These are phyloP conservation scores for Megaustenia siamemsis DNA, from an alignment of 2,888 invertebrate species.

Conservation along the genomic window DNA sequence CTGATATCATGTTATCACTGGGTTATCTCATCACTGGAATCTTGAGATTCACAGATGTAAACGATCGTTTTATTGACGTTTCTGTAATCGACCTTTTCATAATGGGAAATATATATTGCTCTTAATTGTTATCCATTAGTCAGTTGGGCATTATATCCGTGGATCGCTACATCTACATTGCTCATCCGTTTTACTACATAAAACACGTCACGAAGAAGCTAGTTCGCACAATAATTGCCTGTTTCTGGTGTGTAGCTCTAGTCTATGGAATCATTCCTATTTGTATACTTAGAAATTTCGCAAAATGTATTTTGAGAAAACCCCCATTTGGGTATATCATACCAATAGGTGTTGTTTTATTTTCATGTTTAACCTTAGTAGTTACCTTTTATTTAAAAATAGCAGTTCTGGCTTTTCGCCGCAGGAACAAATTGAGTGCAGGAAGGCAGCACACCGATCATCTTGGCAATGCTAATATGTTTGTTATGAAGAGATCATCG, in stretches of 20 bases:
- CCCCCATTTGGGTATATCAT: not conserved
- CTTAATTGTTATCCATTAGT: not conserved
- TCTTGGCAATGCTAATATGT: too few species aligned
- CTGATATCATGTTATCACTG: too few species aligned
- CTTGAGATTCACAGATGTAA: not conserved
- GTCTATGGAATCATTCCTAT: not conserved
- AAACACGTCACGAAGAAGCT: too few species aligned
- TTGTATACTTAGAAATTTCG: not conserved
- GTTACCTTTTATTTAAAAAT: constrained; percentile 5
- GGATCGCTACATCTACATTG: too few species aligned
- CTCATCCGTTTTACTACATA: too few species aligned
- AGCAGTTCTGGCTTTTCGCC: not conserved
- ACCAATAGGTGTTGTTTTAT: not conserved
- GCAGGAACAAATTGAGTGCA: not conserved
- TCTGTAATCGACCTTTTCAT: not conserved
- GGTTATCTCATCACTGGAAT: not conserved
- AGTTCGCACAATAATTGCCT: too few species aligned
- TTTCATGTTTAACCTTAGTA: not conserved
- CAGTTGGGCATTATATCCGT: constrained; percentile 5
- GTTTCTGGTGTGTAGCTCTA: too few species aligned
- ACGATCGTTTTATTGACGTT: not conserved
- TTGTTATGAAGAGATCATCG: too few species aligned
- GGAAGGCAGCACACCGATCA: too few species aligned
- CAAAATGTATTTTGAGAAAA: not conserved
- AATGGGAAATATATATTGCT: not conserved